Evolutionary conservation across 1,140 invertebrate genomes (phyloP), one percentile per base, ranked within the genome.

Genomic region (Drosophila subobscura): DNA sequence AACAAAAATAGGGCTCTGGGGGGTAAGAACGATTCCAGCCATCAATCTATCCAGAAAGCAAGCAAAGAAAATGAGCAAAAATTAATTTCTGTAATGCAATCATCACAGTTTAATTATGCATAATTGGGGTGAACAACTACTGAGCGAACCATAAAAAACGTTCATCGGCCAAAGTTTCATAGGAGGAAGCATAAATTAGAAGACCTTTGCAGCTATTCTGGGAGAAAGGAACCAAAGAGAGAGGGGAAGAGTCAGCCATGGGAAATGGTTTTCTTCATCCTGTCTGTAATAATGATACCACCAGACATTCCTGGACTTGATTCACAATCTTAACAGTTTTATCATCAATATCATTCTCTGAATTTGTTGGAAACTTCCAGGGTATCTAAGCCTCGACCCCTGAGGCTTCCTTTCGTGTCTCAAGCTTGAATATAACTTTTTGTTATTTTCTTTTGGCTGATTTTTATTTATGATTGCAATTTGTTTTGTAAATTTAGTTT

Each of bases 391-490:
- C 33, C 10, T 37, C 33, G 10, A 37, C 33, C 12, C 33, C 10
- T 37, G 3, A 0, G 10, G 0, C 4, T 4, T 12, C 3, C 1
- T 37, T 4, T 4, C 1, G 0, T 37, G 33, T 12, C 33, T 37
- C 12, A 2, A 10, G 4, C 12, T 37, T 12, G 10, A 33, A 53
- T 66, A 51, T 16, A 29, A 64, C 25, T 66, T 66, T 25, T 40
- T 3, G 47, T n/a, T 54, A 12, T 5, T 51, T 40, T 63, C 16
- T 16, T 55, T 67, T 68, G 65, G 47, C 50, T 58, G 59, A 72
- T 53, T 88, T 37, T 88, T 76, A 83, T 88, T 88, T 85, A 77
- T 88, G 77, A 88, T 77, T 83, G 78, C 79, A 88, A 88, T 89
- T 88, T 88, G 83, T 83, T 70, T 41, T 88, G 64, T 89, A 58